phyloP scores from a whole-genome alignment of 2,113 vertebrate species.

The Fulmarus glacialis region DNA sequence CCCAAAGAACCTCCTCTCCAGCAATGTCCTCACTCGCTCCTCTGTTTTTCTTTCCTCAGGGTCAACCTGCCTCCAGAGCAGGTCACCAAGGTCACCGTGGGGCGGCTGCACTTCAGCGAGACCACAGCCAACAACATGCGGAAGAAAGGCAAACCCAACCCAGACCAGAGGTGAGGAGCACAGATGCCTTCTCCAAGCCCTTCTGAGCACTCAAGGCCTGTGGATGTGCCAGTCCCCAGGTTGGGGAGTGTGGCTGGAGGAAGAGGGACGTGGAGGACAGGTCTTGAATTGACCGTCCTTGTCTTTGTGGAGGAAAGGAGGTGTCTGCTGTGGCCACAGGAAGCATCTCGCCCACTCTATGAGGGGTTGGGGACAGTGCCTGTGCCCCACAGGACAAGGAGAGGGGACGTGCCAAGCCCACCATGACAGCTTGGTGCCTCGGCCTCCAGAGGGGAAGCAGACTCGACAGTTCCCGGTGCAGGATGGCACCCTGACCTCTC shows the following conservation, averaged over 20 bases:
- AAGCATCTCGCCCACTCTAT: neutral
- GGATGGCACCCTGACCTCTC: neutral
- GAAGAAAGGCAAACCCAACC: conserved; percentile 98
- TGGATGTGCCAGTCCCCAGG: too few relatives aligned
- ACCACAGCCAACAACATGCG: conserved; percentile 99
- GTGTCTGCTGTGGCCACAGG: neutral
- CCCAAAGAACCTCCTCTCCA: neutral
- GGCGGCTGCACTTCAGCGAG: conserved; percentile 96
- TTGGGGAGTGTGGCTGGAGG: neutral
- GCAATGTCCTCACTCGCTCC: rapidly evolving
- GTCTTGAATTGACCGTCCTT: neutral
- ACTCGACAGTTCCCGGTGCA: rapidly evolving
- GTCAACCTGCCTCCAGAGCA: conserved; percentile 93
- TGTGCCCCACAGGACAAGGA: neutral
- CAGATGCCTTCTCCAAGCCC: rapidly evolving
- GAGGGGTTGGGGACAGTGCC: neutral
- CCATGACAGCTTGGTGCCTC: rapidly evolving
- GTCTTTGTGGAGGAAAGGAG: neutral
- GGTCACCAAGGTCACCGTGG: conserved; percentile 98
- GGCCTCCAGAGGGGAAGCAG: too few relatives aligned
- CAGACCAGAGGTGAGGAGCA: conserved; percentile 90
- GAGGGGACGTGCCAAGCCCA: neutral
- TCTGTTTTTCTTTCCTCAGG: conserved; percentile 64
- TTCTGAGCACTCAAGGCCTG: rapidly evolving
- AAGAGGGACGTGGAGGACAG: neutral